These are phyloP conservation scores for Phyllotreta cruciferae DNA, from an alignment of 2,888 invertebrate genomes.

Conservation along the genomic window DNA sequence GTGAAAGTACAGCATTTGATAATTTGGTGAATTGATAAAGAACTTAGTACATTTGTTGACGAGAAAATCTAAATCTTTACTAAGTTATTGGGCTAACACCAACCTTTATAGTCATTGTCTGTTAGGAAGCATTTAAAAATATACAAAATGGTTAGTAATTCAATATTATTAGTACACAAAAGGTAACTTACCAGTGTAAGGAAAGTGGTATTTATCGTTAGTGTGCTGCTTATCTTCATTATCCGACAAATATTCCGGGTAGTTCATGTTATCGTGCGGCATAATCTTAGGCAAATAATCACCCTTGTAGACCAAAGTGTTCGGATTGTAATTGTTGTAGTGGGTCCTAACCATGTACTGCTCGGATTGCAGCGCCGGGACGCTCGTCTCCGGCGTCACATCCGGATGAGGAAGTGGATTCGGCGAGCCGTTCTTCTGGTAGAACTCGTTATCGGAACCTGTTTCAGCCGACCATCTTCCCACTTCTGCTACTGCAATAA, in stretches of 20 bases:
- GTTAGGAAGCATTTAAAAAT: conserved; percentile 18
- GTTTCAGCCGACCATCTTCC: conserved; percentile 83
- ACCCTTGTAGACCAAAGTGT: conserved; percentile 49
- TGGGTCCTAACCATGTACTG: conserved; percentile 59
- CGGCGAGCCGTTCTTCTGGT: conserved; percentile 68
- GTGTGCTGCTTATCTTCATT: conserved; percentile 75
- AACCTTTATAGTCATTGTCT: conserved; percentile 19
- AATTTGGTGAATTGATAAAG: too few relatives aligned
- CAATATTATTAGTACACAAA: background rate
- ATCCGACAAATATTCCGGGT: conserved; percentile 71
- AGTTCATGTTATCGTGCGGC: conserved; percentile 57
- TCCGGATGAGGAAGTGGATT: conserved; percentile 81
- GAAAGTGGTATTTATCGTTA: conserved; percentile 83
- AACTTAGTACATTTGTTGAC: too few relatives aligned
- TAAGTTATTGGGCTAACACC: conserved; percentile 11
- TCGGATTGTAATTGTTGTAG: conserved; percentile 54
- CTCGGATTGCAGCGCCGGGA: conserved; percentile 62
- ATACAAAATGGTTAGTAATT: conserved; percentile 15
- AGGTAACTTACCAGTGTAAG: conserved; percentile 75
- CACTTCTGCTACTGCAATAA: conserved; percentile 57
- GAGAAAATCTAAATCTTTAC: background rate
- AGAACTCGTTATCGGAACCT: conserved; percentile 77
- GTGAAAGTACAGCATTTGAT: too few relatives aligned
- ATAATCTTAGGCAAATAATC: conserved; percentile 56
- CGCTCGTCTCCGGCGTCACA: conserved; percentile 70